Conservation (phyloP, 2,113 vertebrate species). For the Silurus meridionalis region DNA sequence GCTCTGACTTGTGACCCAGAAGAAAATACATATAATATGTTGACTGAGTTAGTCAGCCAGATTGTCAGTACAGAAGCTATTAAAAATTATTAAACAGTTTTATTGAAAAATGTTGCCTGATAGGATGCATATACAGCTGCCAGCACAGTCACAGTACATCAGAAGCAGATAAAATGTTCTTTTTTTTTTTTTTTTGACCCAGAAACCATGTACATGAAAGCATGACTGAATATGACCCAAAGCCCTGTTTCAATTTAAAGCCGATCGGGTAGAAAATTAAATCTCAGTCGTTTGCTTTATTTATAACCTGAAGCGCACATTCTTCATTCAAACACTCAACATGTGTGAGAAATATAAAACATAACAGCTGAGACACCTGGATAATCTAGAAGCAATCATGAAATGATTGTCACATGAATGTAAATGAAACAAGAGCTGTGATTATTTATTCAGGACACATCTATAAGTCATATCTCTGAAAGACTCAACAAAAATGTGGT, state of each 20-base stretch:
- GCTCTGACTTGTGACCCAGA: not conserved
- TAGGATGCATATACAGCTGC: not conserved
- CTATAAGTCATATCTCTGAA: not conserved
- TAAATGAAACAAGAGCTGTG: not conserved
- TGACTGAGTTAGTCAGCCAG: not conserved
- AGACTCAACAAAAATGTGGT: not conserved
- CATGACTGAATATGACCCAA: not conserved
- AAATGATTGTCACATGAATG: not conserved
- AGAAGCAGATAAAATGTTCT: not conserved
- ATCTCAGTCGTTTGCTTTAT: not conserved
- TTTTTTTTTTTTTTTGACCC: not conserved
- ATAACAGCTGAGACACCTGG: not conserved
- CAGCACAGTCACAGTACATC: not conserved
- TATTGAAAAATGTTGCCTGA: not conserved
- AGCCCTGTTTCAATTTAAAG: not conserved
- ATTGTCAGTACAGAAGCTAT: not conserved
- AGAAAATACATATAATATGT: not conserved
- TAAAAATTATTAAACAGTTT: not conserved
- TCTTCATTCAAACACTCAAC: not conserved
- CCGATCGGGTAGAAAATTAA: slow-evolving; percentile 6
- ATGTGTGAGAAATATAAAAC: not conserved
- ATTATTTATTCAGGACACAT: not conserved
- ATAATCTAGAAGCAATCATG: not conserved
- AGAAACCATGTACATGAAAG: not conserved
- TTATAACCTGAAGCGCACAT: not conserved